Evolutionary conservation across 2,113 vertebrate species (phyloP).

Genomic region (Stigmatopora argus): DNA sequence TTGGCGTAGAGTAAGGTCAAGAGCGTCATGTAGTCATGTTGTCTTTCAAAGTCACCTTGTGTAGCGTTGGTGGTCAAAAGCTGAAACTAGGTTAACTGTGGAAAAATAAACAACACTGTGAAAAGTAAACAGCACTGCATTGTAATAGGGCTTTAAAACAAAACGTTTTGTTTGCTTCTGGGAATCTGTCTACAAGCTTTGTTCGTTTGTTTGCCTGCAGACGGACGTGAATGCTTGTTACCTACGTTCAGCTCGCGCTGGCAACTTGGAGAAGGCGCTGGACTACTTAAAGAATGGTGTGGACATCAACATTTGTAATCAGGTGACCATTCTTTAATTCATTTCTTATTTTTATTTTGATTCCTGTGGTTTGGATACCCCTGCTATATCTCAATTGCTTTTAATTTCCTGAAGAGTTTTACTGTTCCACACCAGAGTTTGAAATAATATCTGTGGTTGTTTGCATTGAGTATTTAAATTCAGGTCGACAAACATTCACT

Average conservation of each 20-base stretch:
- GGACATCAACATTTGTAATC: slow-evolving; percentile 98
- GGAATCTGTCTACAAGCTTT: no score
- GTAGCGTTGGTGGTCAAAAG: neutral
- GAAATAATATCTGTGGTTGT: no score
- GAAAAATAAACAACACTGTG: neutral
- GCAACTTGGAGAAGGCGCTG: slow-evolving; percentile 93
- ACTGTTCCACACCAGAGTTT: no score
- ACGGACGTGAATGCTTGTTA: slow-evolving; percentile 96
- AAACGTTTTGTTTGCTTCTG: neutral
- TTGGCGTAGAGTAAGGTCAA: neutral
- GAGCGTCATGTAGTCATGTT: neutral
- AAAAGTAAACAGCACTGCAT: neutral
- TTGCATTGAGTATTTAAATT: no score
- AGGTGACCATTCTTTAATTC: slow-evolving; percentile 66
- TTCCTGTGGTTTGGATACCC: no score
- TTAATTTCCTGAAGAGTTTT: no score
- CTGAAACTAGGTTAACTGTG: neutral
- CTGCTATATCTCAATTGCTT: no score
- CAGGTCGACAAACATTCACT: no score
- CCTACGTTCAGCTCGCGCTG: slow-evolving; percentile 89
- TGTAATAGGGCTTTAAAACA: neutral
- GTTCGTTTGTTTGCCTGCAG: slow-evolving; percentile 58
- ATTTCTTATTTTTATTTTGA: no score
- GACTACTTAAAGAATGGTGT: slow-evolving; percentile 97
- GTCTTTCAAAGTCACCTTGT: neutral